Percentiles rank a stretch among this genome's conserved stretches.
Evolutionary conservation across 2,113 vertebrate genomes (phyloP).

Genomic region (Poeciliopsis occidentalis): DNA sequence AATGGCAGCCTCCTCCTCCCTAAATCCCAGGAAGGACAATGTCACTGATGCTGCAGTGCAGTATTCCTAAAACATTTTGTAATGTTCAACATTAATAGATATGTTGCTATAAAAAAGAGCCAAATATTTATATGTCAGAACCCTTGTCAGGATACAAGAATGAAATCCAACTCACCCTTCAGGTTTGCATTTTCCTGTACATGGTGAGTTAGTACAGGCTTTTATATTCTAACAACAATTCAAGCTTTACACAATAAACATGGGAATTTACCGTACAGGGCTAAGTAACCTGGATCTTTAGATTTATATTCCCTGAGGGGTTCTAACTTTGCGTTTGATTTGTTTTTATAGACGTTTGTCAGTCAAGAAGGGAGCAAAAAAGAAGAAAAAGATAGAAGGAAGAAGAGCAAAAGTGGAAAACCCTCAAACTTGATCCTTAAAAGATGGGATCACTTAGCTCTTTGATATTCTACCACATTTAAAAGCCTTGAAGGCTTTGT

Average conservation of each 20-base stretch:
- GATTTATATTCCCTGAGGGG: constrained; percentile 31
- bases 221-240: constrained; percentile 20
- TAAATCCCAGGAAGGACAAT: neutral
- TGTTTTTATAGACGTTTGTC: constrained; percentile 57
- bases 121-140: neutral
- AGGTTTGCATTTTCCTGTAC: constrained; percentile 6
- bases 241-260: constrained; percentile 24
- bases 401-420: constrained; percentile 46
- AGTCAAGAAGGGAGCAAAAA: constrained; percentile 27
- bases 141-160: neutral
- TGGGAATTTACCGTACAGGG: constrained; percentile 39
- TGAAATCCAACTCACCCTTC: neutral
- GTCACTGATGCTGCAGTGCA: neutral
- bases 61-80: neutral
- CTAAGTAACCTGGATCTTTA: constrained; percentile 34
- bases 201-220: neutral
- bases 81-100: neutral
- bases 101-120: neutral
- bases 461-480: constrained; percentile 66
- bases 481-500: constrained; percentile 62
- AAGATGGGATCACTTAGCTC: constrained; percentile 70
- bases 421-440: constrained; percentile 68
- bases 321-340: constrained; percentile 48
- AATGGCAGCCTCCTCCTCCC: neutral
- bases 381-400: constrained; percentile 36